phyloP scores from a whole-genome alignment of 2,888 invertebrate genomes.

The Tipula vernalis region DNA sequence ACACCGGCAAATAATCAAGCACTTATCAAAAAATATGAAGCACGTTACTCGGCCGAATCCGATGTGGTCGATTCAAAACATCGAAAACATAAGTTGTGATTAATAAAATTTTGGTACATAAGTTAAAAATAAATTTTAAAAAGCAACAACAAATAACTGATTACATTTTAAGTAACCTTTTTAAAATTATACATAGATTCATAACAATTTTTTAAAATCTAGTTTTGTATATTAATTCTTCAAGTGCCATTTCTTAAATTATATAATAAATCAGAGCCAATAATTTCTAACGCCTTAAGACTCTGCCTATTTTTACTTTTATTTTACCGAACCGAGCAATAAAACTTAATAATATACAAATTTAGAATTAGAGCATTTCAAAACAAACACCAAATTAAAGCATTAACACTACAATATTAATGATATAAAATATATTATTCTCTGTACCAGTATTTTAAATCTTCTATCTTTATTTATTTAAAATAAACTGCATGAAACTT shows the following conservation, averaged over 20 bases:
- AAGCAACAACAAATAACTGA: neutral
- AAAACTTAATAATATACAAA: neutral
- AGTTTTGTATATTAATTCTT: neutral
- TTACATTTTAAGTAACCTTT: neutral
- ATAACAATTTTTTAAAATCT: neutral
- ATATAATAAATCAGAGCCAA: neutral
- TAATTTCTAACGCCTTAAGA: neutral
- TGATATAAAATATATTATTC: neutral
- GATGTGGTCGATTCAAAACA: conserved; percentile 11
- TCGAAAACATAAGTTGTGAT: conserved; percentile 12
- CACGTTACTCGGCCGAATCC: neutral
- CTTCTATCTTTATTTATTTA: neutral
- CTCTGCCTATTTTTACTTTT: neutral
- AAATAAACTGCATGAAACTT: neutral
- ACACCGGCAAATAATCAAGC: conserved; percentile 19
- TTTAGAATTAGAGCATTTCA: neutral
- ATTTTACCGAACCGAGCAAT: neutral
- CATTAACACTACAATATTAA: neutral
- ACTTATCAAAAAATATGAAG: conserved; percentile 18
- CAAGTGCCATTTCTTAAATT: neutral
- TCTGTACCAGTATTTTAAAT: neutral
- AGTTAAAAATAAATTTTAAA: neutral
- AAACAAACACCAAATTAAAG: neutral
- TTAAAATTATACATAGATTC: neutral
- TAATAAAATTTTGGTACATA: neutral